Base-by-base conservation (phyloP, 2,888 invertebrate species). In the Caenorhabditis sp. region DNA sequence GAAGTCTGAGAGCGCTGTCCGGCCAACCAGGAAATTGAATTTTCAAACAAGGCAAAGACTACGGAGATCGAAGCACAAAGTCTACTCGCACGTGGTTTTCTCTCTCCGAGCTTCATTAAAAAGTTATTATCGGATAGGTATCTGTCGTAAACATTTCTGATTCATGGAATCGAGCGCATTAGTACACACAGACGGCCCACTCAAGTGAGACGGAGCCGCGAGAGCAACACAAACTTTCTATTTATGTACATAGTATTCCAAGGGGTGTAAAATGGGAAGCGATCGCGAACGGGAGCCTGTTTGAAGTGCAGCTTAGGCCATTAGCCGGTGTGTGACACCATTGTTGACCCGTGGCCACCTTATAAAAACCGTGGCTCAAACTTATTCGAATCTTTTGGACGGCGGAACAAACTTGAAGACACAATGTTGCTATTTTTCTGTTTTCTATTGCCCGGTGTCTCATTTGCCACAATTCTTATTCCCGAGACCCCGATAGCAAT, bases 271-370 rank as follows among this genome's bases (percentile, higher is more conserved):
- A 60, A 53, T 61, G 37, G 24, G 47, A 20, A 50, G 9, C 32
- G 32, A 32, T 32, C 32, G 32, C 4, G 37, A 64, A 70, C 37
- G 40, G 40, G 55, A 64, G 64, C 35, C 28, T 72, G 35, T 74
- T 74, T 74, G 74, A 51, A 13, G 35, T 37, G 65, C 47, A 28
- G 74, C 74, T 74, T 60, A 74, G 40, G 51, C 65, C 74, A 74
- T 74, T 74, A 74, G 74, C 62, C 62, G 53, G 26, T 28, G 56
- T 60, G 60, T 60, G 60, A 60, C 37, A 62, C 62, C 32, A 24
- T n/a, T 32, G 47, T 44, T 50, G 60, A 50, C 58, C 28, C 35
- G 56, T 40, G 40, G 32, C 51, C 51, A 32, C 15, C 15, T 28
- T 56, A 56, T 56, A 56, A 56, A 56, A 56, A 35, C 1, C 28